phyloP scores from a whole-genome alignment of 2,888 invertebrate genomes.

The Cinara cedri region DNA sequence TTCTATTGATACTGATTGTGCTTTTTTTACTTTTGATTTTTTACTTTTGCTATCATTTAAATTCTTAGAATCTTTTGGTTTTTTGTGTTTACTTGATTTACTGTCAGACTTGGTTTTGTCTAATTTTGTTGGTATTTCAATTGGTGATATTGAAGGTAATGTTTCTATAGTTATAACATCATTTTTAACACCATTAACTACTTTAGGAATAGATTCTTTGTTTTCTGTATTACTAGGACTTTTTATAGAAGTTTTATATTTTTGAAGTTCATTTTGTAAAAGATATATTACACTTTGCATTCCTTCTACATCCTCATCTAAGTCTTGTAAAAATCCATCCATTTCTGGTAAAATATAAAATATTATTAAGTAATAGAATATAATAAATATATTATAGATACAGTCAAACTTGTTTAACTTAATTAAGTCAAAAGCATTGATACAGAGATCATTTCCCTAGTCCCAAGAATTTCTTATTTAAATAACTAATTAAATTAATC shows the following conservation, averaged over 20 bases:
- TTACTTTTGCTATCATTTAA: conserved; percentile 1
- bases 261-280: conserved; percentile 89
- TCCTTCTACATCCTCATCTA: conserved; percentile 97
- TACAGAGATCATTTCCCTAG: too few species aligned
- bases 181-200: conserved; percentile 34
- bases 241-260: conserved; percentile 68
- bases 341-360: conserved; percentile 71
- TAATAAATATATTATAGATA: not conserved
- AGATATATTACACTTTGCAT: conserved; percentile 97
- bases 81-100: conserved; percentile 32
- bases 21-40: conserved; percentile 26
- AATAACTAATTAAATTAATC: too few species aligned
- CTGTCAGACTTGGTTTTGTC: conserved; percentile 11
- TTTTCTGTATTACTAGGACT: conserved; percentile 21
- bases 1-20: not conserved
- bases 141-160: not conserved
- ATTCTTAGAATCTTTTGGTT: conserved; percentile 25
- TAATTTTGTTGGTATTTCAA: not conserved
- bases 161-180: not conserved
- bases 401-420: too few species aligned
- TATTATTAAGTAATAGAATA: not conserved
- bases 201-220: conserved; percentile 25
- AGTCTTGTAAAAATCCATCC: conserved; percentile 92
- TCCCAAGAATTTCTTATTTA: too few species aligned
- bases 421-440: too few species aligned